phyloP scores from a whole-genome alignment of 2,888 invertebrate species.

The Rotaria macrura region DNA sequence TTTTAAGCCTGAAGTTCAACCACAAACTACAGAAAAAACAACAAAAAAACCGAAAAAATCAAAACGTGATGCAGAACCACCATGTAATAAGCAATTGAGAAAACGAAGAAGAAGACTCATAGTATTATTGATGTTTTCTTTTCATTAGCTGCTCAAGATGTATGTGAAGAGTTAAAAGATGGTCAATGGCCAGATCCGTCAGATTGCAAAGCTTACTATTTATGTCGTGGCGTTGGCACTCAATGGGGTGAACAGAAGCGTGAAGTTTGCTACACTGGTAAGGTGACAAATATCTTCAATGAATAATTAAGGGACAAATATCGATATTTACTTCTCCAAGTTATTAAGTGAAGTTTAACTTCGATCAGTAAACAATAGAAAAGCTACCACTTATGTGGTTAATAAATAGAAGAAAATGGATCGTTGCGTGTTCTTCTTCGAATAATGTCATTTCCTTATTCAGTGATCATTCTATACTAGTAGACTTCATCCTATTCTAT shows the following conservation, averaged over 20 bases:
- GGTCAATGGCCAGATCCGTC: conserved; percentile 30
- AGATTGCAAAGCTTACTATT: conserved; percentile 30
- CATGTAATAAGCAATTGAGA: neutral
- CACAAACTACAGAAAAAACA: neutral
- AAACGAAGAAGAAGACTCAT: neutral
- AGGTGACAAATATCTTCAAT: neutral
- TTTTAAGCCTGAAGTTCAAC: neutral
- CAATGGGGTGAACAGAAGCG: conserved; percentile 32
- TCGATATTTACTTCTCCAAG: no score
- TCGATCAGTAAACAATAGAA: no score
- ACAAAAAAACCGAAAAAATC: conserved; percentile 4
- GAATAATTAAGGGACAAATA: no score
- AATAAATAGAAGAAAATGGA: no score
- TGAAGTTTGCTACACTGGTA: conserved; percentile 30
- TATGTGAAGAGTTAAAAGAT: conserved; percentile 32
- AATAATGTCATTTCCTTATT: no score
- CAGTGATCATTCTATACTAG: no score
- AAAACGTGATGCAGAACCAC: neutral
- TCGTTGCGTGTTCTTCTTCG: no score
- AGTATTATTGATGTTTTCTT: neutral
- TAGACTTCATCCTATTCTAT: no score
- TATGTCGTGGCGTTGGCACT: conserved; percentile 30
- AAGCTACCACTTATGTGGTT: no score
- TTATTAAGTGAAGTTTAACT: no score
- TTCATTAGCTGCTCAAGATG: conserved; percentile 13